Conservation (phyloP, 2,888 invertebrate species). For the Oscheius onirici region DNA sequence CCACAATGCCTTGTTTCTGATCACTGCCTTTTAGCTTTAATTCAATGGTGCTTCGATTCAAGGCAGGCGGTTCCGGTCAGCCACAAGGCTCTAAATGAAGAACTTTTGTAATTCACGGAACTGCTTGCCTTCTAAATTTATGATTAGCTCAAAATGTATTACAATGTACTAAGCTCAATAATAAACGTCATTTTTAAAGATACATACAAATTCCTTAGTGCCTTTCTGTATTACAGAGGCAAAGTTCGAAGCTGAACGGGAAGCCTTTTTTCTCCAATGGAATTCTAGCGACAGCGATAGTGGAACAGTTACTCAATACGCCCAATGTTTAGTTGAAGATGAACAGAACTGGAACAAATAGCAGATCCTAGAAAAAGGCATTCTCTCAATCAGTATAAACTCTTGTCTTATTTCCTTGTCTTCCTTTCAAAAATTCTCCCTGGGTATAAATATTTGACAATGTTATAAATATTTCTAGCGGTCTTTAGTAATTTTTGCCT, state of each 20-base stretch:
- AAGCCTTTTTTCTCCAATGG: neutral
- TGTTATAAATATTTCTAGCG: too few species aligned
- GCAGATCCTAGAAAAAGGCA: too few species aligned
- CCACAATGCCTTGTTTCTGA: constrained; percentile 9
- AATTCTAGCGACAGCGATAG: neutral
- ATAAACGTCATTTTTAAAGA: too few species aligned
- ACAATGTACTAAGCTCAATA: too few species aligned
- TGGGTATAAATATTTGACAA: too few species aligned
- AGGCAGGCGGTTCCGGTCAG: constrained; percentile 7
- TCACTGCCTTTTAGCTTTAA: constrained; percentile 20
- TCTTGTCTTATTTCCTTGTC: too few species aligned
- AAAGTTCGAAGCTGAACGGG: neutral
- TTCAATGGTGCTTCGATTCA: neutral
- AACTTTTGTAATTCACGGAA: neutral
- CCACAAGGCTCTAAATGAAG: constrained; percentile 14
- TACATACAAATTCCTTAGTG: neutral
- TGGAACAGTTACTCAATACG: neutral
- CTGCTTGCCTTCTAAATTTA: neutral
- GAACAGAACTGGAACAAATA: too few species aligned
- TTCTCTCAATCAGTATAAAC: too few species aligned
- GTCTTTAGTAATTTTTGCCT: too few species aligned
- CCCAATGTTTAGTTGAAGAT: too few species aligned
- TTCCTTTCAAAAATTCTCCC: too few species aligned
- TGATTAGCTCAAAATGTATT: too few species aligned
- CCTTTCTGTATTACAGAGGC: neutral